Evolutionary conservation across 2,113 vertebrate species (phyloP).

Genomic region (cattle (Bos taurus)): DNA sequence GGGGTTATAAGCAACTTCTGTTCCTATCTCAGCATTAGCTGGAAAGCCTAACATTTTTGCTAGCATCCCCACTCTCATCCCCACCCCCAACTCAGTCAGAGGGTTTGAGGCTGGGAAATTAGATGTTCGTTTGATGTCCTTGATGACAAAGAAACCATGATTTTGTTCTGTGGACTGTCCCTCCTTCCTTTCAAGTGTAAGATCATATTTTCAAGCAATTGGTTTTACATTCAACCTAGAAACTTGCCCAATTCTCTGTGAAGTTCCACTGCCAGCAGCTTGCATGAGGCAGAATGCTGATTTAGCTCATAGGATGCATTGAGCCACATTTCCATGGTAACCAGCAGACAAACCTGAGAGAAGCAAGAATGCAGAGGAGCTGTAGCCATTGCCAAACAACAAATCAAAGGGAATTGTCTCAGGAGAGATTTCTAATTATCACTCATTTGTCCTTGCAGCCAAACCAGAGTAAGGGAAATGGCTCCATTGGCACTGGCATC

Average conservation of each 20-base stretch:
- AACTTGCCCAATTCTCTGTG: conserved; percentile 49
- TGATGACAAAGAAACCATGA: conserved; percentile 24
- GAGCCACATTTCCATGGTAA: conserved; percentile 64
- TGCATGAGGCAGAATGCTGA: conserved; percentile 53
- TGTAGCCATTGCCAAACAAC: conserved; percentile 42
- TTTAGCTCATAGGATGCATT: conserved; percentile 37
- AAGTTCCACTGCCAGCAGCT: conserved; percentile 45
- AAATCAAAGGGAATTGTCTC: conserved; percentile 61
- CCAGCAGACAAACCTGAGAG: conserved; percentile 51
- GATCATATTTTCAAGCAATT: conserved; percentile 41
- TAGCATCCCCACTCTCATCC: neutral
- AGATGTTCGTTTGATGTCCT: neutral
- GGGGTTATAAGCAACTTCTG: neutral
- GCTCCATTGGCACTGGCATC: neutral
- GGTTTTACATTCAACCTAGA: conserved; percentile 44
- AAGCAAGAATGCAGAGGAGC: conserved; percentile 33
- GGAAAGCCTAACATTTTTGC: neutral
- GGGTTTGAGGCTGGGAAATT: neutral
- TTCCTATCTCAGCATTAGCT: neutral
- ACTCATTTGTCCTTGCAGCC: conserved; percentile 51
- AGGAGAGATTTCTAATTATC: conserved; percentile 60
- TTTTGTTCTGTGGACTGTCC: conserved; percentile 20
- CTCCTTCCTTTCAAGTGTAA: neutral
- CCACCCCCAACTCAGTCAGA: neutral
- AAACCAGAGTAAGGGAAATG: neutral